These are phyloP conservation scores for Lagopus leucura DNA, from an alignment of 2,113 vertebrate genomes.

Conservation along the genomic window DNA sequence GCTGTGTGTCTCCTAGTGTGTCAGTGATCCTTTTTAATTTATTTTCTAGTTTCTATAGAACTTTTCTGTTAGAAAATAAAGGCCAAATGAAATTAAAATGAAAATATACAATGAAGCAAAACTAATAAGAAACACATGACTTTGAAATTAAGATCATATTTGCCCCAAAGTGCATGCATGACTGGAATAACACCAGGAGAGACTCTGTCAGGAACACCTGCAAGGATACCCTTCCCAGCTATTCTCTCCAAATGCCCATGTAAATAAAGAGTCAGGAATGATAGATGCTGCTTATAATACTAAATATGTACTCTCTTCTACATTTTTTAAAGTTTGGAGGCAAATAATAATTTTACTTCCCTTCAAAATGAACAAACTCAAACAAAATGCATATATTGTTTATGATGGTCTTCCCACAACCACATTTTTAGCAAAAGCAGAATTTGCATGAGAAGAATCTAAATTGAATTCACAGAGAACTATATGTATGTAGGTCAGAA, in stretches of 20 bases:
- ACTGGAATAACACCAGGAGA: not conserved
- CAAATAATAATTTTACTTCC: slow-evolving; percentile 36
- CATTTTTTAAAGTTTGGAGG: not conserved
- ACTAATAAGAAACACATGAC: slow-evolving; percentile 17
- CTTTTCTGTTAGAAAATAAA: slow-evolving; percentile 37
- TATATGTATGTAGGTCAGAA: not conserved
- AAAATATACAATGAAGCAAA: slow-evolving; percentile 34
- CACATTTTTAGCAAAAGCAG: not conserved
- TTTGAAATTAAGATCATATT: not conserved
- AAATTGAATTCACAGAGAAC: not conserved
- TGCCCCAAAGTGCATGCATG: not conserved
- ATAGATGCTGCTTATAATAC: not conserved
- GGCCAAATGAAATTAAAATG: not conserved
- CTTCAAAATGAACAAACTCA: not conserved
- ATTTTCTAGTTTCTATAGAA: slow-evolving; percentile 35
- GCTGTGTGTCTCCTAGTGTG: slow-evolving; percentile 38
- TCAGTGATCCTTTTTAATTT: slow-evolving; percentile 47
- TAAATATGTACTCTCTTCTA: not conserved
- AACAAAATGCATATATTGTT: not conserved
- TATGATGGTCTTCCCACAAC: not conserved
- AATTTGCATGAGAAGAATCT: not conserved
- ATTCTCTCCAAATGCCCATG: not conserved
- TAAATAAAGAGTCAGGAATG: not conserved
- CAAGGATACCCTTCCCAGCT: not conserved
- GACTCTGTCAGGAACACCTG: not conserved